Evolutionary conservation across 2,113 vertebrate genomes (phyloP).

Genomic region (Clarias magur): DNA sequence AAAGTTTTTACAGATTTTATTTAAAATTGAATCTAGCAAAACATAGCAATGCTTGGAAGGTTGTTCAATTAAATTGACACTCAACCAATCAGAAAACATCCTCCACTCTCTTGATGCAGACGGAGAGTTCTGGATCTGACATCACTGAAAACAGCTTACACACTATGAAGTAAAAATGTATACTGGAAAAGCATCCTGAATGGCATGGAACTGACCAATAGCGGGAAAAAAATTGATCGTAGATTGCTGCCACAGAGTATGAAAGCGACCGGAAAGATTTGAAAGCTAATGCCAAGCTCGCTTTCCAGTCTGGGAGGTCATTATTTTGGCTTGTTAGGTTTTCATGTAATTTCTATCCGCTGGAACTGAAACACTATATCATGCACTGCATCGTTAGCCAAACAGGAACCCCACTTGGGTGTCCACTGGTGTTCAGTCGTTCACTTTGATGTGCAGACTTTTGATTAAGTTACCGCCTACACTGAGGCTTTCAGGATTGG

Average conservation of each 20-base stretch:
- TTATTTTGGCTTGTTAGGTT: slow-evolving; percentile 6
- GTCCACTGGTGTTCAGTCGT: neutral
- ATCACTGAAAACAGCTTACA: neutral
- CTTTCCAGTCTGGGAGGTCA: neutral
- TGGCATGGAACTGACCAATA: neutral
- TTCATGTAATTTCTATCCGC: neutral
- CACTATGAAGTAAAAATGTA: neutral
- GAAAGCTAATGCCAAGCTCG: neutral
- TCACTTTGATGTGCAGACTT: neutral
- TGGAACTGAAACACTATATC: neutral
- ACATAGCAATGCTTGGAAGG: neutral
- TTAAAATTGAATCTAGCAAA: neutral
- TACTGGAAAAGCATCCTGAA: no score
- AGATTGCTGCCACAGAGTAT: no score
- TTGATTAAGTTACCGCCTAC: slow-evolving; percentile 3
- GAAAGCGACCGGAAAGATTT: neutral
- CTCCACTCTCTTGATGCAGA: neutral
- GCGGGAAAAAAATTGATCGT: neutral
- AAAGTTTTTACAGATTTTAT: neutral
- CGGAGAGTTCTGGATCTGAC: neutral
- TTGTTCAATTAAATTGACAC: neutral
- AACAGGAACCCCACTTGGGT: slow-evolving; percentile 3
- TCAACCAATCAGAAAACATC: neutral
- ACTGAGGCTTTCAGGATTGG: neutral
- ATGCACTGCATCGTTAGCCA: neutral